phyloP scores from a whole-genome alignment of 2,797 vertebrate genomes.

The Cirrhinus molitorella region DNA sequence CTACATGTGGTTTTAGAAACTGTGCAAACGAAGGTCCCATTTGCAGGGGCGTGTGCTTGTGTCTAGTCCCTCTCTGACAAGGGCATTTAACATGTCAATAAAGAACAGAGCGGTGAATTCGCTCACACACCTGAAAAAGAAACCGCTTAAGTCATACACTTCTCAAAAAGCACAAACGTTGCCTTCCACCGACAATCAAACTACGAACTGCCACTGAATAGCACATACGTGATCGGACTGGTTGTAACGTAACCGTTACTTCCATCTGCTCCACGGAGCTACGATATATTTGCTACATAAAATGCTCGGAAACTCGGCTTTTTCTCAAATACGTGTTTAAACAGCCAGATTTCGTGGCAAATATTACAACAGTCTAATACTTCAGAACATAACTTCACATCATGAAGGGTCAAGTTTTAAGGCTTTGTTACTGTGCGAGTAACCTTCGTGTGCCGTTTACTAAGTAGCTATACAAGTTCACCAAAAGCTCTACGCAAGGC shows the following conservation, averaged over 20 bases:
- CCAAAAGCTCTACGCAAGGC: constrained; percentile 34
- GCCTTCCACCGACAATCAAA: not conserved
- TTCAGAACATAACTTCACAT: constrained; percentile 52
- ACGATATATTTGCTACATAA: constrained; percentile 54
- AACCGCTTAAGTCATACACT: not conserved
- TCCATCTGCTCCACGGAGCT: constrained; percentile 15
- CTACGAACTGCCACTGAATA: not conserved
- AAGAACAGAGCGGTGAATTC: not conserved
- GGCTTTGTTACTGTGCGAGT: constrained; percentile 38
- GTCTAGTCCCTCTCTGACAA: not conserved
- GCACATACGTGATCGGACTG: not conserved
- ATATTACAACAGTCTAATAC: constrained; percentile 46
- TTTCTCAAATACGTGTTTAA: constrained; percentile 23
- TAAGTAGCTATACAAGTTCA: not conserved
- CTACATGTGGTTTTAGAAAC: not conserved
- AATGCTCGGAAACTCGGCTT: constrained; percentile 41
- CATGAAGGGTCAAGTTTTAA: constrained; percentile 47
- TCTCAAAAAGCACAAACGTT: constrained; percentile 16
- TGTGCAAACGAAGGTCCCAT: constrained; percentile 8
- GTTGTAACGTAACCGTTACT: constrained; percentile 11
- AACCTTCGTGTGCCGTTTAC: constrained; percentile 29
- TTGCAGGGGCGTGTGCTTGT: constrained; percentile 15
- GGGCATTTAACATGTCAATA: constrained; percentile 25
- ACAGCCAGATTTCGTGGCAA: constrained; percentile 22
- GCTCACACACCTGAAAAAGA: constrained; percentile 21